phyloP scores from a whole-genome alignment of 2,888 invertebrate species.

The Himalopsyche anomala region DNA sequence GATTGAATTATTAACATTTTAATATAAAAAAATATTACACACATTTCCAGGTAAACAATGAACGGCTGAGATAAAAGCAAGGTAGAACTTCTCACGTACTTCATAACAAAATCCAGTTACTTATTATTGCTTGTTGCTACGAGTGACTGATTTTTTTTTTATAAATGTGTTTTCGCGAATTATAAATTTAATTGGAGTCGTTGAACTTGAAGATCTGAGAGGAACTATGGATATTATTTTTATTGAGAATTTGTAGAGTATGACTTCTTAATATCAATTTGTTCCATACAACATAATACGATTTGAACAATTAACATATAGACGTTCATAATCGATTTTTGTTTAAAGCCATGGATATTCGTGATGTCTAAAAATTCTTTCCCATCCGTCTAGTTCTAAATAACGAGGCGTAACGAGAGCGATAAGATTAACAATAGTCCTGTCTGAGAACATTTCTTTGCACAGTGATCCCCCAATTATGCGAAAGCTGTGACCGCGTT shows the following conservation, averaged over 20 bases:
- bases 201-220: background rate
- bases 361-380: too few relatives aligned
- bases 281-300: too few relatives aligned
- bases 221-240: constrained; percentile 10
- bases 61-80: constrained; percentile 31
- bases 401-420: too few relatives aligned
- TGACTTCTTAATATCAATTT: background rate
- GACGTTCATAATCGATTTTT: too few relatives aligned
- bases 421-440: too few relatives aligned
- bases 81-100: constrained; percentile 11
- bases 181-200: background rate
- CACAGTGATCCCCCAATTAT: too few relatives aligned
- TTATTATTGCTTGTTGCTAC: constrained; percentile 10
- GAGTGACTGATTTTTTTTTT: constrained; percentile 38
- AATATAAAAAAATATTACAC: constrained; percentile 39
- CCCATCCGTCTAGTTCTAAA: too few relatives aligned
- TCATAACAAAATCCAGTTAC: constrained; percentile 29
- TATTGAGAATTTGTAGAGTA: background rate
- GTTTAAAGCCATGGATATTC: too few relatives aligned
- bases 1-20: constrained; percentile 38
- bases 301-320: too few relatives aligned
- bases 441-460: too few relatives aligned
- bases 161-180: constrained; percentile 32
- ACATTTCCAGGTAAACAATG: constrained; percentile 39
- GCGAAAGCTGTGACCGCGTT: too few relatives aligned